Conservation (phyloP, 2,888 invertebrate species). For the Cacoxenus indagator region DNA sequence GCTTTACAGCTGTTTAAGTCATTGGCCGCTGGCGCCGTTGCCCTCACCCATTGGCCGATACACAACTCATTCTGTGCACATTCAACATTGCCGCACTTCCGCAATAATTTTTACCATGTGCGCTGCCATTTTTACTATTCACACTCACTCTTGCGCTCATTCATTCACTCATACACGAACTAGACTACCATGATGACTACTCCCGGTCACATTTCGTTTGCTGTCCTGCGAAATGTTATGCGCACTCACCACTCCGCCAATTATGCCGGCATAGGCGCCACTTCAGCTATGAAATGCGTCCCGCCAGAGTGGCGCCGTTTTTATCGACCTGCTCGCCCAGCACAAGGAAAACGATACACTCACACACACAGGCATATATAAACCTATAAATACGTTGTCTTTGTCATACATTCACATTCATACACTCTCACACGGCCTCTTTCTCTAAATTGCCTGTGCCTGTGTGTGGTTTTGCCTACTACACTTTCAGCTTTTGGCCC, state of each 20-base stretch:
- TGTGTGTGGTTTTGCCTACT: not conserved
- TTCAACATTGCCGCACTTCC: slow-evolving; percentile 49
- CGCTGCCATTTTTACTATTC: slow-evolving; percentile 42
- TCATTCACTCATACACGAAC: not conserved
- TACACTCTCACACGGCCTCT: not conserved
- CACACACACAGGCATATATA: slow-evolving; percentile 27
- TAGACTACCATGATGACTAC: slow-evolving; percentile 26
- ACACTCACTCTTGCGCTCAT: too few relatives aligned
- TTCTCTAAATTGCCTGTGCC: slow-evolving; percentile 26
- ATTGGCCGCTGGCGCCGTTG: not conserved
- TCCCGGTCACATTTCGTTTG: slow-evolving; percentile 53
- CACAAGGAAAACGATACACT: slow-evolving; percentile 57
- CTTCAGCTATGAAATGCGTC: slow-evolving; percentile 68
- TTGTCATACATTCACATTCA: slow-evolving; percentile 43
- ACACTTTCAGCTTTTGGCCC: slow-evolving; percentile 41
- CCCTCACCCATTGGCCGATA: too few relatives aligned
- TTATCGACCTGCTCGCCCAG: slow-evolving; percentile 59
- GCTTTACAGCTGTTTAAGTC: slow-evolving; percentile 6
- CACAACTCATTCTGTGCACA: too few relatives aligned
- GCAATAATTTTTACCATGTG: slow-evolving; percentile 59
- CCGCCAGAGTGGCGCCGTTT: slow-evolving; percentile 64
- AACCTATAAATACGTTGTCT: too few relatives aligned
- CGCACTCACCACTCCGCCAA: not conserved
- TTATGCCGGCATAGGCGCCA: slow-evolving; percentile 58
- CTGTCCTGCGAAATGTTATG: slow-evolving; percentile 1